These are phyloP conservation scores for Sorex araneus DNA, from an alignment of 2,113 vertebrate species.

Conservation along the genomic window DNA sequence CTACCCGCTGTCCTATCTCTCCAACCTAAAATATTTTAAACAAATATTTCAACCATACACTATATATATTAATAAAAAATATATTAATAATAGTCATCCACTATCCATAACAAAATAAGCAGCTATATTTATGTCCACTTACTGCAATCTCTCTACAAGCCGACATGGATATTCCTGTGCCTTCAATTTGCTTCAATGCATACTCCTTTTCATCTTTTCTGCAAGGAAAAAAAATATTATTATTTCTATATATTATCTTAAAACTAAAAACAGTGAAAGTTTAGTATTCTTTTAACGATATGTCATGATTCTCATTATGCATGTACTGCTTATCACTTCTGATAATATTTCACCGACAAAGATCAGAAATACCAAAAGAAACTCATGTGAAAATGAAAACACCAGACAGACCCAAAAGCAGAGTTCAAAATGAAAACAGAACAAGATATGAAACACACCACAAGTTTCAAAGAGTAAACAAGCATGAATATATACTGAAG, in stretches of 20 bases:
- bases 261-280: slow-evolving; percentile 62
- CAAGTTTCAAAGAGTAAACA: slow-evolving; percentile 71
- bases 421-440: slow-evolving; percentile 70
- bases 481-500: slow-evolving; percentile 72
- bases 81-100: slow-evolving; percentile 49
- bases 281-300: slow-evolving; percentile 39
- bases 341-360: slow-evolving; percentile 63
- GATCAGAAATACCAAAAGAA: slow-evolving; percentile 70
- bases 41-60: background rate
- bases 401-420: slow-evolving; percentile 72
- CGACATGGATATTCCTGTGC: slow-evolving; percentile 94
- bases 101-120: slow-evolving; percentile 61
- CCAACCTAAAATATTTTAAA: slow-evolving; percentile 33
- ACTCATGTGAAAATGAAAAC: slow-evolving; percentile 71
- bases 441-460: slow-evolving; percentile 62
- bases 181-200: slow-evolving; percentile 94
- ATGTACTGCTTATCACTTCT: slow-evolving; percentile 62
- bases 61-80: slow-evolving; percentile 37
- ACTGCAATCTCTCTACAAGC: slow-evolving; percentile 95
- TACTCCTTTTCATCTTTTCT: slow-evolving; percentile 95
- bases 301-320: slow-evolving; percentile 46
- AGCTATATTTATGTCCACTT: slow-evolving; percentile 86
- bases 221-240: slow-evolving; percentile 77
- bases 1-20: too few species aligned
- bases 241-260: slow-evolving; percentile 73